Conservation (phyloP, 1,140 invertebrate species). For the Brachionus plicatilis region DNA sequence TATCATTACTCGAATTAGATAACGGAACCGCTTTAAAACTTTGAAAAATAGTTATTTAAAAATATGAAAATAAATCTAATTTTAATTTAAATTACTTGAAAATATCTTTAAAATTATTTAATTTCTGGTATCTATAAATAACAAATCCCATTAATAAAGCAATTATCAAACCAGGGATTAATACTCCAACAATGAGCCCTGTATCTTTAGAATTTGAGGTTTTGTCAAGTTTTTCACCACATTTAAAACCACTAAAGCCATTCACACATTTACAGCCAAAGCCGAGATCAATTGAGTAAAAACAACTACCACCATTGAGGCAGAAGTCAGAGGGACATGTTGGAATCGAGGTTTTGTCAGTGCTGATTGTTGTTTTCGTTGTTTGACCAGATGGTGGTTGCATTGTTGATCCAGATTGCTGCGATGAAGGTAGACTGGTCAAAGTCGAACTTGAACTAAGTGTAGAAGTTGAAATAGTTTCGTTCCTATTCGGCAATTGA, state of each 20-base stretch:
- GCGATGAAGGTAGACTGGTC: not conserved
- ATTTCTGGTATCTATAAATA: slow-evolving; percentile 6
- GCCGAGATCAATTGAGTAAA: slow-evolving; percentile 45
- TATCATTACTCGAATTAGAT: not conserved
- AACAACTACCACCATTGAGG: slow-evolving; percentile 14
- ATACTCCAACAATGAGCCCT: not conserved
- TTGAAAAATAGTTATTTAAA: not conserved
- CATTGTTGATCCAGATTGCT: not conserved
- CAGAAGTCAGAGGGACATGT: not conserved
- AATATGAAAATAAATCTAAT: not conserved
- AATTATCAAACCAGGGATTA: slow-evolving; percentile 13
- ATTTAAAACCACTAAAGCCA: slow-evolving; percentile 47
- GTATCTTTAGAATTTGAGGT: not conserved
- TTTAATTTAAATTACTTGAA: not conserved
- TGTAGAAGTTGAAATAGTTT: not conserved
- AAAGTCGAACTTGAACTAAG: not conserved
- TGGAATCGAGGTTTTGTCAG: not conserved
- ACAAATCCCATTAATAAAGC: not conserved
- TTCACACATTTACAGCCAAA: slow-evolving; percentile 47
- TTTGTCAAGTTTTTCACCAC: slow-evolving; percentile 43
- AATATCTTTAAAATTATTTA: not conserved
- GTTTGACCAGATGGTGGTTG: not conserved
- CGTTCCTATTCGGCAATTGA: not conserved
- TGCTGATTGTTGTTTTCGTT: not conserved
- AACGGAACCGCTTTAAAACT: not conserved